Evolutionary conservation across 2,113 vertebrate genomes (phyloP).

Genomic region (Myrmecophaga tridactyla): DNA sequence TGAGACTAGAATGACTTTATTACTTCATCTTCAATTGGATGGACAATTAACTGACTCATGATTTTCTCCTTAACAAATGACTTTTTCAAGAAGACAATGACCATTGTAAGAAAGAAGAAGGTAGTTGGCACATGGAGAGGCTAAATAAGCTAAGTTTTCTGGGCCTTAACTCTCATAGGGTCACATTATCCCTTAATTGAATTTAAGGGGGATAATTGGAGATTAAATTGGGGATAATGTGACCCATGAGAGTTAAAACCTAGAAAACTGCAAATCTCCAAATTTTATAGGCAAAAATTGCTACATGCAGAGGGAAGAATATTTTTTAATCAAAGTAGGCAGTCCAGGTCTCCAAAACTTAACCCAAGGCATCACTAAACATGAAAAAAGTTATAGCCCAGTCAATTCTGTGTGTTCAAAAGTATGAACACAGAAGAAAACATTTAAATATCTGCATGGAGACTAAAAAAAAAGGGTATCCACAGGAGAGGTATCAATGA

Average conservation of each 20-base stretch:
- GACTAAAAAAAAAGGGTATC: background rate
- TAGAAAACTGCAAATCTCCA: background rate
- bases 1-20: background rate
- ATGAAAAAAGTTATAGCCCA: background rate
- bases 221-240: background rate
- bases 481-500: background rate
- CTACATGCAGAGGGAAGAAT: background rate
- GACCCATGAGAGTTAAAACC: background rate
- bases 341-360: background rate
- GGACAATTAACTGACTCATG: background rate
- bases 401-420: background rate
- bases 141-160: background rate
- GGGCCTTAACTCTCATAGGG: no score
- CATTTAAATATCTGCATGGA: background rate
- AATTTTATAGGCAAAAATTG: background rate
- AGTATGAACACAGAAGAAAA: background rate
- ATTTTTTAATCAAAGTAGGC: background rate
- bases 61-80: background rate
- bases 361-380: background rate
- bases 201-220: no score
- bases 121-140: background rate
- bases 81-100: background rate
- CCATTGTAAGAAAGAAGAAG: background rate
- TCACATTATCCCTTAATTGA: no score
- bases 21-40: background rate